Evolutionary conservation across 2,113 vertebrate genomes (phyloP), one percentile per base, ranked within the genome.

Genomic region (Leuciscus idus): DNA sequence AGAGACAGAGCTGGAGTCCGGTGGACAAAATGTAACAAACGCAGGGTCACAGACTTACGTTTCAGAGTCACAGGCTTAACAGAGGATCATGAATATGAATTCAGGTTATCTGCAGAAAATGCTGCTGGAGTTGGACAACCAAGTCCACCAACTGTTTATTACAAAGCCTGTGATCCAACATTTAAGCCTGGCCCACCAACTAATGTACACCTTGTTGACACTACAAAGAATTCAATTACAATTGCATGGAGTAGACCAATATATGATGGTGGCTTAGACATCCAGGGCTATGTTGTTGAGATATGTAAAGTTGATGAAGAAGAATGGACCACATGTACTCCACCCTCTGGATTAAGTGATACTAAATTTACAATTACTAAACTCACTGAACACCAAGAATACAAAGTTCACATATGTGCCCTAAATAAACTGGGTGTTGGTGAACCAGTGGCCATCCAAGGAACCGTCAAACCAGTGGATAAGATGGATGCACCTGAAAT

Each of bases 11-110:
- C 96, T 82, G 98, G 98, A 89, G 95, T 99, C 82, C 95, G 98
- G 70, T 99, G 98, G 98, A 95, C 97, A 88, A 99, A 99, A 93
- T 99, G 98, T 90, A 99, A 97, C 93, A 99, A 99, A 93, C 97
- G 97, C 33, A 96, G 96, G 90, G 94, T 99, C 90, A 99, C 97
- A 91, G 98, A 99, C 90, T 90, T 99, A 87, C 95, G 98, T 83
- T 97, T 99, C 86, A 96, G 98, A 95, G 97, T 97, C 79, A 98
- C 96, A 78, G 97, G 97, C 81, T 92, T 99, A 89, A 95, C 97
- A 91, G 98, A 99, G 91, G 98, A 98, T 84, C 98, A 99, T 91
- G 98, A 99, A 86, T 99, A 99, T 89, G 98, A 99, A 94, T 99
- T 98, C 91, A 97, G 96, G 91, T 92, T 99, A 87, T 97, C 97